Conservation (phyloP, 53 echinoderm and acorn worm species). For the Astropecten irregularis region DNA sequence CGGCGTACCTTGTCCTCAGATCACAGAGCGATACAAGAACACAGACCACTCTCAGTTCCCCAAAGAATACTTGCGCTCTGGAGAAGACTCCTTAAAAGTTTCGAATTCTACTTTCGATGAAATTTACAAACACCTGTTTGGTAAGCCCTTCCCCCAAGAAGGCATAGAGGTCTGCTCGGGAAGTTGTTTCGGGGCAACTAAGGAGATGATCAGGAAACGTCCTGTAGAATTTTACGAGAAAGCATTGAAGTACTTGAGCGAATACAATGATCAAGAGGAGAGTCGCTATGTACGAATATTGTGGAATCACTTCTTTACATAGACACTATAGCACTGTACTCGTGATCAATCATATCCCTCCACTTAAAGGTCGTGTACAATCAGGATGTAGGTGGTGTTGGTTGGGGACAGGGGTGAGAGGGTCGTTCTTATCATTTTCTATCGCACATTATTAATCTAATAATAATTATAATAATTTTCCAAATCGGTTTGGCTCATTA, state of each 20-base stretch:
- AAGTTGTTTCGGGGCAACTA: slow-evolving; percentile 9
- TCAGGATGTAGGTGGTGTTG: too few species aligned
- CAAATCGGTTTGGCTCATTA: too few species aligned
- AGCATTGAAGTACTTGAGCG: not conserved
- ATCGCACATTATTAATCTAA: too few species aligned
- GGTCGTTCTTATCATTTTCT: too few species aligned
- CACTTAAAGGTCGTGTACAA: too few species aligned
- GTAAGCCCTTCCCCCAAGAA: not conserved
- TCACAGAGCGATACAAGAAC: not conserved
- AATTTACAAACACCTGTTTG: not conserved
- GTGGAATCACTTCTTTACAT: slow-evolving; percentile 8
- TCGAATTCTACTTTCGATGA: not conserved
- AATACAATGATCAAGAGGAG: slow-evolving; percentile 6
- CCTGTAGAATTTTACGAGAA: not conserved
- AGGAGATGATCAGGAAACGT: too few species aligned
- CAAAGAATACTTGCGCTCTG: not conserved
- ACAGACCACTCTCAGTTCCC: not conserved
- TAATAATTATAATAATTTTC: too few species aligned
- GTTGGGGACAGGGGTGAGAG: too few species aligned
- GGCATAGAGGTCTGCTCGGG: not conserved
- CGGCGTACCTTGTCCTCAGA: not conserved
- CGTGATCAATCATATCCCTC: too few species aligned
- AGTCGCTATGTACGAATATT: slow-evolving; percentile 18
- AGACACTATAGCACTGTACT: too few species aligned
- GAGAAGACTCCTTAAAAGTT: not conserved